Evolutionary conservation across 2,888 invertebrate genomes (phyloP).

Genomic region (Boloria selene): DNA sequence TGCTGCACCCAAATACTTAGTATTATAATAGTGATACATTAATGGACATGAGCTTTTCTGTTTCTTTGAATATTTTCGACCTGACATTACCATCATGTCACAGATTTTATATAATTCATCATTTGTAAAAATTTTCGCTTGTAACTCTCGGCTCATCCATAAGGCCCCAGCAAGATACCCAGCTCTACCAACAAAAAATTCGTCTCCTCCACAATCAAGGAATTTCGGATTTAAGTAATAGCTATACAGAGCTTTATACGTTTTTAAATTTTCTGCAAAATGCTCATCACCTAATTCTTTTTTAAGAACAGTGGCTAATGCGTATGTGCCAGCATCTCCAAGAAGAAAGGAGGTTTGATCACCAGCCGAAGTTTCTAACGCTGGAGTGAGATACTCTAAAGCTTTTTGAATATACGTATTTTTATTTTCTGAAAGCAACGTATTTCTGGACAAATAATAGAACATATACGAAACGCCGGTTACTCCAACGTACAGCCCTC

Average conservation of each 20-base stretch:
- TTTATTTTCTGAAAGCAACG: constrained; percentile 69
- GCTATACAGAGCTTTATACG: constrained; percentile 65
- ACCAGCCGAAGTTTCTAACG: constrained; percentile 80
- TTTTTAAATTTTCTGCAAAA: constrained; percentile 57
- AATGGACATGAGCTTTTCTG: constrained; percentile 84
- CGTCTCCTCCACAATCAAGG: constrained; percentile 88
- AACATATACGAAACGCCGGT: constrained; percentile 90
- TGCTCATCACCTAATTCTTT: constrained; percentile 73
- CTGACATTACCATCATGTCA: constrained; percentile 86
- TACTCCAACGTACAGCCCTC: constrained; percentile 86
- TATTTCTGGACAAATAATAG: constrained; percentile 84
- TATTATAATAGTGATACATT: constrained; percentile 90
- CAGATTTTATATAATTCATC: constrained; percentile 85
- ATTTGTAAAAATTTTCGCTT: constrained; percentile 64
- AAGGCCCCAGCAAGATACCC: constrained; percentile 91
- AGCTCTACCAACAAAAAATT: constrained; percentile 92
- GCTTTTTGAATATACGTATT: constrained; percentile 81
- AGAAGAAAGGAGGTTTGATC: constrained; percentile 88
- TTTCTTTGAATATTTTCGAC: constrained; percentile 84
- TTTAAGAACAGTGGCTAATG: constrained; percentile 85
- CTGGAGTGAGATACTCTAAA: constrained; percentile 84
- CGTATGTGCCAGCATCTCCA: constrained; percentile 90
- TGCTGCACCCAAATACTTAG: constrained; percentile 89
- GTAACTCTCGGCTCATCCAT: constrained; percentile 85
- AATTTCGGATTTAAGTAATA: constrained; percentile 73